Evolutionary conservation across 2,797 vertebrate species (phyloP), one percentile per base, ranked within the genome.

Genomic region (Rachycentron canadum): DNA sequence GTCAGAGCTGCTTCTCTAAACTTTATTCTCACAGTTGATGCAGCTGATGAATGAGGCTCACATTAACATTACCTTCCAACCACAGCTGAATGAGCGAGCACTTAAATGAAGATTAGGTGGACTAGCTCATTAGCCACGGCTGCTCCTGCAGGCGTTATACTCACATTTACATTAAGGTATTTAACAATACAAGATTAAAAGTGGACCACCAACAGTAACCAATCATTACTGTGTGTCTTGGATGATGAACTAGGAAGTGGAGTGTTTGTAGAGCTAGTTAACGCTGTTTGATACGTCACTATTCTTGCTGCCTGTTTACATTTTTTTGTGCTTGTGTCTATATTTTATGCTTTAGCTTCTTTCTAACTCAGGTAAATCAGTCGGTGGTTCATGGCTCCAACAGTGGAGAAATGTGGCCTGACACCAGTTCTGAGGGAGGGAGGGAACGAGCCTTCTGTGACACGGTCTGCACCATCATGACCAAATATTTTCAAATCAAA

Each of bases 61-160:
- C 73, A 40, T 63, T 41, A 71, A 63, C 73, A 63, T 73, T 65
- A 73, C 26, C 69, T 49, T 60, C 47, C 53, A 73, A 69, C 58
- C 41, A 45, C 57, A 55, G 47, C 32, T 53, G 74, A 76, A 71
- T 53, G 72, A 76, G 38, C 36, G 19, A 76, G 68, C 64, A 60
- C 47, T 79, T 79, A 69, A 79, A 76, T 76, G 53, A 38, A 71
- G 72, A 79, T 83, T 76, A 83, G 58, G 30, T 36, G 34, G 38
- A 41, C 47, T 72, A 45, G 76, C 45, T 59, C 76, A 76, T 76
- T 83, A 76, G 63, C 72, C 63, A 59, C n/a, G 17, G 53, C 59
- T 64, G 52, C 52, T 53, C 32, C 30, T 52, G 49, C 40, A 40
- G 67, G 55, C 32, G 2, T 32, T 32, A 30, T 16, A 47, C 36